A percentile compares a stretch with the other conserved stretches of the same genome.
These are phyloP conservation scores for Sylvia atricapilla DNA, from an alignment of 2,113 vertebrate species.

Conservation along the genomic window DNA sequence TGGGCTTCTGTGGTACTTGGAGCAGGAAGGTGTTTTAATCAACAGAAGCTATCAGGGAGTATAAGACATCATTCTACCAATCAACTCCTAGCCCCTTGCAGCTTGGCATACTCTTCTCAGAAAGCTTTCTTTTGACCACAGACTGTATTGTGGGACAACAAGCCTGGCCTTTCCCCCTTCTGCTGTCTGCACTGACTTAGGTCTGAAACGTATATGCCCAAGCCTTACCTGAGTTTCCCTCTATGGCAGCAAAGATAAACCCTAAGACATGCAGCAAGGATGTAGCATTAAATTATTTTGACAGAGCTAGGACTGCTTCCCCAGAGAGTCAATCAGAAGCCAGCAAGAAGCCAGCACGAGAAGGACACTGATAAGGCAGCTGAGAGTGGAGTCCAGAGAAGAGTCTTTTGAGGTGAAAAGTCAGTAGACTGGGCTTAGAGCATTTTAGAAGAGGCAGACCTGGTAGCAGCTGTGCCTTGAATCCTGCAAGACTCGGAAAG, in stretches of 20 bases:
- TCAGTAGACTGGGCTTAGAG: not conserved
- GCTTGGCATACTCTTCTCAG: not conserved
- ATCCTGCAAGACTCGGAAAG: not conserved
- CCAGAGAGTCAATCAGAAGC: not conserved
- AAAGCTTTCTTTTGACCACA: not conserved
- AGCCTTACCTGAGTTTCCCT: not conserved
- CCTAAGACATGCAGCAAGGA: not conserved
- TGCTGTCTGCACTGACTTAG: not conserved
- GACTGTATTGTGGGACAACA: not conserved
- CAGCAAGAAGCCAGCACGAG: not conserved
- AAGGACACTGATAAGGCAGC: not conserved
- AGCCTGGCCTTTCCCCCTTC: not conserved
- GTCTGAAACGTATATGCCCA: not conserved
- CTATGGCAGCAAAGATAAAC: constrained; percentile 8
- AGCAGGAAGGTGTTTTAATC: not conserved
- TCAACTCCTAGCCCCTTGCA: not conserved
- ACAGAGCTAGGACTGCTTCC: constrained; percentile 5
- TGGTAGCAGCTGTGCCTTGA: not conserved
- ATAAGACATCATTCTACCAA: not conserved
- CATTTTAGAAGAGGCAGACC: not conserved
- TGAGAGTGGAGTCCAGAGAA: not conserved
- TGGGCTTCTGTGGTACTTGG: not conserved
- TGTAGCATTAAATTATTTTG: constrained; percentile 33
- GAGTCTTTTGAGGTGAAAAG: not conserved
- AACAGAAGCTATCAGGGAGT: not conserved